Percentiles rank a stretch among this genome's conserved stretches.
Conservation (phyloP, 2,888 invertebrate species). For the Stenoptilia bipunctidactyla region DNA sequence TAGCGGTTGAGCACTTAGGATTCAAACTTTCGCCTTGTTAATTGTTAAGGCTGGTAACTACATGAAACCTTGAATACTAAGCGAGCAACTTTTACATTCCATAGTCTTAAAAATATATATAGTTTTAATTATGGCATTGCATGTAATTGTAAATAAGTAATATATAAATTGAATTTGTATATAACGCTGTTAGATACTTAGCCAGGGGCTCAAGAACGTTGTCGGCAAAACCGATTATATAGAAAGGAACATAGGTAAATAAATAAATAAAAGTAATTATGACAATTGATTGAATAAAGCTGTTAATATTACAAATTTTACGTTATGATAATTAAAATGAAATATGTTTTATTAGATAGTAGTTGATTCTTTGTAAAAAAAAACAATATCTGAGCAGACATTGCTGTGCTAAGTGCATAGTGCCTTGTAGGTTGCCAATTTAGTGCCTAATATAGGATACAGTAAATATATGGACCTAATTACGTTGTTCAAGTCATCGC, state of each 20-base stretch:
- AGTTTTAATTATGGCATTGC: constrained; percentile 28
- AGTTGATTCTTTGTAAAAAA: not conserved
- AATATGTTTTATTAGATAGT: not conserved
- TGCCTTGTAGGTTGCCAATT: constrained; percentile 74
- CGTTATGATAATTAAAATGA: constrained; percentile 8
- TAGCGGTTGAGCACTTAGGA: too few relatives aligned
- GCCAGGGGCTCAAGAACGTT: not conserved
- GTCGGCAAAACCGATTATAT: not conserved
- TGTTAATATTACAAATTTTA: not conserved
- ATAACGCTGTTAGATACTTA: constrained; percentile 12
- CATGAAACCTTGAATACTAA: not conserved
- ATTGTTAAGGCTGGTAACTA: not conserved
- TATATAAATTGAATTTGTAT: constrained; percentile 39
- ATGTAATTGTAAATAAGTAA: constrained; percentile 48
- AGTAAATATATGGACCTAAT: not conserved
- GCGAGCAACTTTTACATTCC: not conserved
- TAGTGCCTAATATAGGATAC: constrained; percentile 63
- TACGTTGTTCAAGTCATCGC: too few relatives aligned
- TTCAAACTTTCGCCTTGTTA: not conserved
- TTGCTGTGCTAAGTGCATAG: constrained; percentile 71
- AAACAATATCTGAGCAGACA: constrained; percentile 15
- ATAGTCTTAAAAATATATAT: not conserved
- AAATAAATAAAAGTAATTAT: too few relatives aligned
- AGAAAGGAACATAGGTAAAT: too few relatives aligned
- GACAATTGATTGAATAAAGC: too few relatives aligned